Percentiles rank a stretch among this genome's conserved stretches.
phyloP scores from a whole-genome alignment of 2,113 vertebrate genomes.

The Tragelaphus scriptus region DNA sequence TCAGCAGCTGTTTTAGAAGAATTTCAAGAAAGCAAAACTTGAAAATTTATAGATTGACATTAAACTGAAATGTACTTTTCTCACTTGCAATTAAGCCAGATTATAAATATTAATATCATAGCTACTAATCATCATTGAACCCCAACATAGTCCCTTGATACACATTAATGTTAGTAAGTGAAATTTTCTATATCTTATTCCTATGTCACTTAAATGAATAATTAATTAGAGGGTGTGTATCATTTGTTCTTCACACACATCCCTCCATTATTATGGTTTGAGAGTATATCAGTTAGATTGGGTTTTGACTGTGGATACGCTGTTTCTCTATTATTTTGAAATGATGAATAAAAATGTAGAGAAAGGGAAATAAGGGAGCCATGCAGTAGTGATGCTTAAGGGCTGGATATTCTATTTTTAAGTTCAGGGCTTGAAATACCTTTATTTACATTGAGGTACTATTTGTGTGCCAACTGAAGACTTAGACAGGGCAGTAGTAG shows the following conservation, averaged over 20 bases:
- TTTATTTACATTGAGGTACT: neutral
- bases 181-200: neutral
- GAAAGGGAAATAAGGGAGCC: neutral
- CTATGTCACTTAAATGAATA: neutral
- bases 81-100: neutral
- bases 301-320: neutral
- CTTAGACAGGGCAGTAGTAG: neutral
- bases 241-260: neutral
- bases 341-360: neutral
- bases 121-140: neutral
- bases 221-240: neutral
- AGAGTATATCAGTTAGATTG: neutral
- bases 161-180: neutral
- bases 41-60: neutral
- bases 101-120: neutral
- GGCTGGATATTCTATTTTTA: neutral
- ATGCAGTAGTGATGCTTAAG: neutral
- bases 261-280: neutral
- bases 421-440: neutral
- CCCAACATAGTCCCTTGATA: neutral
- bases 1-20: neutral
- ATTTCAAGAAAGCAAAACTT: neutral
- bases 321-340: conserved; percentile 24
- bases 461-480: neutral
- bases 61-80: neutral